Evolutionary conservation across 30 jellyfish, hydroid and myxozoan species (phyloP).

Genomic region (Chironex yamaguchii): DNA sequence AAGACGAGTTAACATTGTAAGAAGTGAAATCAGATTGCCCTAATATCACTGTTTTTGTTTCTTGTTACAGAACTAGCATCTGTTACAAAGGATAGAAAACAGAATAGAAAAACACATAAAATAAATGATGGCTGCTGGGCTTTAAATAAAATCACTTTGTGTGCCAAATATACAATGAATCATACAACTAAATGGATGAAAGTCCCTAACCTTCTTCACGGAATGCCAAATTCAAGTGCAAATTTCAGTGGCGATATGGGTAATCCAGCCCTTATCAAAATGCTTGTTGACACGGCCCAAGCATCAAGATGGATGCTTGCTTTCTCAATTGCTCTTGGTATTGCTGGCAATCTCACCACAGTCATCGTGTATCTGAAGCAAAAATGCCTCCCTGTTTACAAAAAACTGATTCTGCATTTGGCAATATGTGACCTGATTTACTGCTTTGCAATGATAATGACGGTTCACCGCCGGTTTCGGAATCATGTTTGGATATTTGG

Average conservation of each 20-base stretch:
- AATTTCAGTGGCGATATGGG: not conserved
- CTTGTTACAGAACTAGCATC: too few relatives aligned
- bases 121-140: too few relatives aligned
- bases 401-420: constrained; percentile 37
- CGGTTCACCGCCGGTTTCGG: constrained; percentile 51
- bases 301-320: constrained; percentile 32
- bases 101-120: too few relatives aligned
- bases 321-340: constrained; percentile 34
- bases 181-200: too few relatives aligned
- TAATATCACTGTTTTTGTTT: too few relatives aligned
- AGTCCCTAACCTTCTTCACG: too few relatives aligned
- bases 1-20: too few relatives aligned
- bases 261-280: not conserved
- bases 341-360: constrained; percentile 27
- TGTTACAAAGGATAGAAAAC: too few relatives aligned
- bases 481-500: constrained; percentile 63
- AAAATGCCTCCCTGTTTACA: constrained; percentile 5
- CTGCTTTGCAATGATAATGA: constrained; percentile 25
- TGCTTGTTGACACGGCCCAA: not conserved
- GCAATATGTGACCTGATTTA: constrained; percentile 59
- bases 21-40: too few relatives aligned
- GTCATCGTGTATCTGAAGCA: constrained; percentile 29
- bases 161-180: too few relatives aligned
- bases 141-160: too few relatives aligned
- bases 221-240: not conserved